Conservation (phyloP, 2,797 vertebrate genomes). For the Mionectes olivaceus region DNA sequence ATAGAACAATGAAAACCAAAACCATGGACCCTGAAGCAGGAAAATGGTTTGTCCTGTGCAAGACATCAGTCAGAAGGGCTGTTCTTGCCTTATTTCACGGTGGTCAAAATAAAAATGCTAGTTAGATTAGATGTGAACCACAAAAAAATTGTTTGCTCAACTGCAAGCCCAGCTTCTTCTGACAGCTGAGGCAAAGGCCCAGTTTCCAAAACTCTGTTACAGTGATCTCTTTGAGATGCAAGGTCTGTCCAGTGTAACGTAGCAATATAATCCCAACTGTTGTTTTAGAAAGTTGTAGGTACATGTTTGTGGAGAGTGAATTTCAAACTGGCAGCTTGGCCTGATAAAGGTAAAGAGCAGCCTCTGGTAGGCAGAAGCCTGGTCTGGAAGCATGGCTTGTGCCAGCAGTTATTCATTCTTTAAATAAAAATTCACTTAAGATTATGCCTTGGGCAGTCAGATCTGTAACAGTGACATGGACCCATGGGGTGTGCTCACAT, state of each 20-base stretch:
- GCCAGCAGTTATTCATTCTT: background rate
- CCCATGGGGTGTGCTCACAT: background rate
- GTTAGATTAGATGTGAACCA: background rate
- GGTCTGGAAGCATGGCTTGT: background rate
- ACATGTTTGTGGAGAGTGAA: background rate
- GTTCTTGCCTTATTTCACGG: background rate
- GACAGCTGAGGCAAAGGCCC: background rate
- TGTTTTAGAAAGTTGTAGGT: background rate
- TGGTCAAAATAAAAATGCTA: background rate
- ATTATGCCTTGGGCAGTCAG: background rate
- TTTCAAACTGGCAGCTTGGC: background rate
- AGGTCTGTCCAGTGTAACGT: background rate
- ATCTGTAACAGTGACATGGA: background rate
- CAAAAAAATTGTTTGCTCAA: background rate
- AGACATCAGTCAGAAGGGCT: background rate
- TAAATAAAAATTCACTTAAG: background rate
- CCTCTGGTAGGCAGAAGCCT: background rate
- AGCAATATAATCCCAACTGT: background rate
- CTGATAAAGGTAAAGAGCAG: background rate
- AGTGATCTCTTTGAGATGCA: background rate
- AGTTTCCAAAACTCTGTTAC: background rate
- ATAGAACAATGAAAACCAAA: background rate
- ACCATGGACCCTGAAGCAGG: background rate
- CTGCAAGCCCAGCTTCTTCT: background rate
- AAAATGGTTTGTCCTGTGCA: background rate